These are phyloP conservation scores for Drosophila obscura DNA, from an alignment of 1,140 invertebrate genomes.

Conservation along the genomic window DNA sequence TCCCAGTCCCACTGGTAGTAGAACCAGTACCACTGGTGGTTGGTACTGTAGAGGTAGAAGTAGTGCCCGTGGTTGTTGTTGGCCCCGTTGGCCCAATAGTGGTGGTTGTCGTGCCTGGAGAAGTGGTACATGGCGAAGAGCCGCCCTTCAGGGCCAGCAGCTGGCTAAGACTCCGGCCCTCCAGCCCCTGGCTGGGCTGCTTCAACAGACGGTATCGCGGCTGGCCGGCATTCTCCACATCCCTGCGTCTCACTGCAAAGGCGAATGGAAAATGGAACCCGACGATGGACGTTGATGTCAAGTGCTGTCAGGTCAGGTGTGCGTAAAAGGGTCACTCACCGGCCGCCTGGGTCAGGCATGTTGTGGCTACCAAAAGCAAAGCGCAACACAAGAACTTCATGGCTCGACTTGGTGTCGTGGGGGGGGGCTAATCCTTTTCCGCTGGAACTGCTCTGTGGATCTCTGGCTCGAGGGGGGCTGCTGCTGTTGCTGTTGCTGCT, in stretches of 20 bases:
- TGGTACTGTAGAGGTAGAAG: too few species aligned
- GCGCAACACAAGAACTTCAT: constrained; percentile 58
- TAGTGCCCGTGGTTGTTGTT: background rate
- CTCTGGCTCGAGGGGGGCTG: constrained; percentile 3
- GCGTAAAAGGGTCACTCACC: constrained; percentile 54
- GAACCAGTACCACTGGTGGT: too few species aligned
- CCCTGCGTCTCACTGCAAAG: constrained; percentile 25
- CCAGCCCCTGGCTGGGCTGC: constrained; percentile 12
- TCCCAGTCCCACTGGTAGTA: too few species aligned
- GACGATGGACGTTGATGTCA: background rate
- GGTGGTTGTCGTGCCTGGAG: background rate
- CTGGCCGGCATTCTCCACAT: constrained; percentile 8
- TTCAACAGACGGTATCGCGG: constrained; percentile 30
- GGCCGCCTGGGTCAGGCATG: constrained; percentile 42
- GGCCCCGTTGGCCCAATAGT: background rate
- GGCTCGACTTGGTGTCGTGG: too few species aligned
- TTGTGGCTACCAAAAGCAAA: constrained; percentile 50
- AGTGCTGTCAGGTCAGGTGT: background rate
- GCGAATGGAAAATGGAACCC: background rate
- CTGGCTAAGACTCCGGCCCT: constrained; percentile 37
- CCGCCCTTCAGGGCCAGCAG: constrained; percentile 37
- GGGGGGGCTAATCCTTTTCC: background rate
- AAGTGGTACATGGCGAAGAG: background rate
- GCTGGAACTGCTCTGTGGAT: background rate
- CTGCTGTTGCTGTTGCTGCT: constrained; percentile 16